A percentile compares a stretch with the other conserved stretches of the same genome.
phyloP scores from a whole-genome alignment of 2,888 invertebrate species.

The Drosophila paranaensis region DNA sequence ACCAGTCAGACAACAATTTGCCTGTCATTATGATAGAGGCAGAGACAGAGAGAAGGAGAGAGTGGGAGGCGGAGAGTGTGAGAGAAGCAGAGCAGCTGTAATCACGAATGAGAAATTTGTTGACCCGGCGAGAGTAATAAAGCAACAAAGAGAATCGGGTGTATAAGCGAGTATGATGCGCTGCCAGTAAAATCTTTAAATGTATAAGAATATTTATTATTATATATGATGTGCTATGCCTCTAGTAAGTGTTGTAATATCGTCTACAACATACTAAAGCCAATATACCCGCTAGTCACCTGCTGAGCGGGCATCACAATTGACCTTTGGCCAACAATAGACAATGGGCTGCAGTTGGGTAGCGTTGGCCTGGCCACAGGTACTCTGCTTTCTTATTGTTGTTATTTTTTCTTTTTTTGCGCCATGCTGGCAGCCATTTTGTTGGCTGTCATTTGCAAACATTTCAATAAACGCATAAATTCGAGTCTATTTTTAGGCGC shows the following conservation, averaged over 20 bases:
- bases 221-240: neutral
- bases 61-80: neutral
- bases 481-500: slow-evolving; percentile 66
- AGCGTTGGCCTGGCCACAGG: slow-evolving; percentile 44
- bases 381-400: slow-evolving; percentile 25
- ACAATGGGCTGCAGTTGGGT: slow-evolving; percentile 7
- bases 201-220: neutral
- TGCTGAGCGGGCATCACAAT: neutral
- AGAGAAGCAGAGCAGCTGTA: slow-evolving; percentile 51
- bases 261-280: neutral
- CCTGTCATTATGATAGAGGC: slow-evolving; percentile 36
- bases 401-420: slow-evolving; percentile 20
- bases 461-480: slow-evolving; percentile 70
- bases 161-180: neutral
- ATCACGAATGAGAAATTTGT: slow-evolving; percentile 75
- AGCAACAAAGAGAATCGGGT: slow-evolving; percentile 15
- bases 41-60: neutral
- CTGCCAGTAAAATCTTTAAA: neutral
- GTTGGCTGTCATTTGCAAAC: slow-evolving; percentile 45
- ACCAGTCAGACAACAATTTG: slow-evolving; percentile 53
- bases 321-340: slow-evolving; percentile 50
- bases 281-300: neutral
- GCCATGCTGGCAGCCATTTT: slow-evolving; percentile 41
- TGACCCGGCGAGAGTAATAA: slow-evolving; percentile 22
- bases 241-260: neutral